Percentiles rank a stretch among this genome's conserved stretches.
These are phyloP conservation scores for Argyrosomus regius DNA, from an alignment of 2,797 vertebrate species.

Conservation along the genomic window DNA sequence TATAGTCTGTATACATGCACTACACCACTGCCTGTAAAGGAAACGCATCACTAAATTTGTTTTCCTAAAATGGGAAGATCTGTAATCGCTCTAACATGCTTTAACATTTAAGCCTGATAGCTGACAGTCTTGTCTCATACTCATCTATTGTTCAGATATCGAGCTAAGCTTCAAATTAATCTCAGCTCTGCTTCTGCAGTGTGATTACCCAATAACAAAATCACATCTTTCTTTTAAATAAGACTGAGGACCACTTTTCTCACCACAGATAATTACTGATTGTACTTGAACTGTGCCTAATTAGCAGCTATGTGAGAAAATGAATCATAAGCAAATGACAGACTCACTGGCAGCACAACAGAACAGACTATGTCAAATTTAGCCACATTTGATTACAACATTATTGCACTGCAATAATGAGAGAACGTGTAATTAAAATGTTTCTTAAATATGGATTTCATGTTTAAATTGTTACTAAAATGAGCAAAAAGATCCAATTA, in stretches of 20 bases:
- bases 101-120: slow-evolving; percentile 13
- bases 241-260: slow-evolving; percentile 22
- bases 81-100: slow-evolving; percentile 2
- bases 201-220: slow-evolving; percentile 26
- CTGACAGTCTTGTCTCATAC: slow-evolving; percentile 23
- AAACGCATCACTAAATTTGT: too few relatives aligned
- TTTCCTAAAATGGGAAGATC: neutral
- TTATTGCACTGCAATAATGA: slow-evolving; percentile 42
- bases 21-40: too few relatives aligned
- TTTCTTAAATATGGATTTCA: too few relatives aligned
- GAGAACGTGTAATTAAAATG: slow-evolving; percentile 27
- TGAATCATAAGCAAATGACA: slow-evolving; percentile 49
- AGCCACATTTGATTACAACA: slow-evolving; percentile 50
- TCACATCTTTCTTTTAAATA: slow-evolving; percentile 21
- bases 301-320: slow-evolving; percentile 54
- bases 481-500: slow-evolving; percentile 45
- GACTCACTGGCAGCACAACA: slow-evolving; percentile 35
- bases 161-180: slow-evolving; percentile 36
- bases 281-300: slow-evolving; percentile 55
- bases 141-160: slow-evolving; percentile 51
- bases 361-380: slow-evolving; percentile 35
- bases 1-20: too few relatives aligned
- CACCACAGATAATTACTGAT: slow-evolving; percentile 35
- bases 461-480: slow-evolving; percentile 31
- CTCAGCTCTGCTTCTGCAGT: slow-evolving; percentile 7